Conservation (phyloP, 2,797 vertebrate genomes). For the Microchirus variegatus region DNA sequence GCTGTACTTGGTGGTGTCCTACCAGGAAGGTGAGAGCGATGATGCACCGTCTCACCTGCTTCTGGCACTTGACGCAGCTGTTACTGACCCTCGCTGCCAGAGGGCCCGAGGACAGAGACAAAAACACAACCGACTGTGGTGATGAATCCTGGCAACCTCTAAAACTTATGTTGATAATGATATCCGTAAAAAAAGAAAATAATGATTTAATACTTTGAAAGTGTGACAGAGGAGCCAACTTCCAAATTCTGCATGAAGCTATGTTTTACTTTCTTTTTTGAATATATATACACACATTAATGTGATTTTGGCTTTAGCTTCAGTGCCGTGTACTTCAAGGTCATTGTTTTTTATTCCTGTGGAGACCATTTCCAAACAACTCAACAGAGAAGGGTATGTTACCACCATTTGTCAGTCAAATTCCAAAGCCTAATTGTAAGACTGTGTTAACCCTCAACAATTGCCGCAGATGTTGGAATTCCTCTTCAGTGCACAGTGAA, state of each 20-base stretch:
- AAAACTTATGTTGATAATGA: conserved; percentile 4
- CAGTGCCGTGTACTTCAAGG: no score
- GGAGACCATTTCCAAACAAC: no score
- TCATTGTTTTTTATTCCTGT: no score
- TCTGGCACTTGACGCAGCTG: conserved; percentile 53
- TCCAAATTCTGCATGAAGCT: no score
- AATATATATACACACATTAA: no score
- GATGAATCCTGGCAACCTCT: conserved; percentile 20
- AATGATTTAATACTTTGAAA: conserved; percentile 8
- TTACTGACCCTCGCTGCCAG: conserved; percentile 54
- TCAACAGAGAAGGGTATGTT: no score
- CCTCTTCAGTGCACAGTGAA: background rate
- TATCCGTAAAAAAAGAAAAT: background rate
- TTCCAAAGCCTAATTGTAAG: no score
- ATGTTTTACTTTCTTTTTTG: no score
- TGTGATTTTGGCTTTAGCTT: no score
- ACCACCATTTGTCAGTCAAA: no score
- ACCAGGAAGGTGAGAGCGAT: conserved; percentile 74
- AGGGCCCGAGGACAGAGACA: conserved; percentile 32
- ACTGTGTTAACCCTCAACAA: background rate
- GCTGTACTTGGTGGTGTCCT: conserved; percentile 62
- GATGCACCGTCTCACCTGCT: conserved; percentile 25
- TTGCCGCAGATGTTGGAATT: background rate
- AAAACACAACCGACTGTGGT: conserved; percentile 22
- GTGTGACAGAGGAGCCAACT: no score